These are phyloP conservation scores for Nebria salina DNA, from an alignment of 2,888 invertebrate genomes.

Conservation along the genomic window DNA sequence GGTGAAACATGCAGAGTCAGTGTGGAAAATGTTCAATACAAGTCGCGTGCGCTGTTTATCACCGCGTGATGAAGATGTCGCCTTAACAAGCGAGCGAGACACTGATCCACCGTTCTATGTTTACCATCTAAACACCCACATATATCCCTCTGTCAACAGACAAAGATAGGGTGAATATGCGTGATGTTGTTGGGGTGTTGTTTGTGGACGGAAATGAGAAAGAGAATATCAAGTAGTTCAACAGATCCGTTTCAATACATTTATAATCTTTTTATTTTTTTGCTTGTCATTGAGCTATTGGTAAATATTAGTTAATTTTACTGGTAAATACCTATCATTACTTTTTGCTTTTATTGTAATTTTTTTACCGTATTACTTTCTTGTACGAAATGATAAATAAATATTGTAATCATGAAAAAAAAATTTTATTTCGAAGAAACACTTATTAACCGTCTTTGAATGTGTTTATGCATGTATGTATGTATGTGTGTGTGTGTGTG, in stretches of 20 bases:
- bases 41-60: conserved; percentile 15
- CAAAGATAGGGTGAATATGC: not conserved
- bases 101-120: conserved; percentile 15
- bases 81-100: conserved; percentile 19
- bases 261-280: not conserved
- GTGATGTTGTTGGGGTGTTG: not conserved
- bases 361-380: too few relatives aligned
- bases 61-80: conserved; percentile 17
- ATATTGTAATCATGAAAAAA: too few relatives aligned
- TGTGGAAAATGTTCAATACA: conserved; percentile 11
- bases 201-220: not conserved
- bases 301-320: not conserved
- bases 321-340: too few relatives aligned
- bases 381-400: too few relatives aligned
- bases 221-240: not conserved
- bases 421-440: too few relatives aligned
- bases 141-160: conserved; percentile 12
- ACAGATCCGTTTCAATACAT: not conserved
- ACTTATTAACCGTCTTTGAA: too few relatives aligned
- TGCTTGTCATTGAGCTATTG: not conserved
- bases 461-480: too few relatives aligned
- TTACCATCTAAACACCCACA: conserved; percentile 19
- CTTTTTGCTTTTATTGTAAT: too few relatives aligned
- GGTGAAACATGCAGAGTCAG: not conserved
- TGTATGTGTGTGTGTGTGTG: too few relatives aligned